Percentiles rank a stretch among this genome's conserved stretches.
Conservation (phyloP, 2,797 vertebrate species). For the Intellagama lesueurii region DNA sequence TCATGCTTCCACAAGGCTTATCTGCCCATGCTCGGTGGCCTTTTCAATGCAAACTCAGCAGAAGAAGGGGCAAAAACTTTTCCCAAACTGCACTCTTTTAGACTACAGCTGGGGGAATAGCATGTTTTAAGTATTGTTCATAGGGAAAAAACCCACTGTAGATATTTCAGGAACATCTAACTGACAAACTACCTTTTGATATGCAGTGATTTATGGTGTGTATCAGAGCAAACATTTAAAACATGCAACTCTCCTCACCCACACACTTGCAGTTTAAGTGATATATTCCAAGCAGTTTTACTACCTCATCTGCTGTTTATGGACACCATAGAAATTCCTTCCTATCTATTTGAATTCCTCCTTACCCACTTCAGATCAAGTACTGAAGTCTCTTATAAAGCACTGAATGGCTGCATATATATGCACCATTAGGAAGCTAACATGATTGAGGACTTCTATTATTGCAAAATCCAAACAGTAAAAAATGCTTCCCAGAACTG, state of each 20-base stretch:
- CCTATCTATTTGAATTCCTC: not conserved
- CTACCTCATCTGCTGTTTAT: not conserved
- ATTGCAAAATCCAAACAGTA: not conserved
- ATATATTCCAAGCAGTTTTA: not conserved
- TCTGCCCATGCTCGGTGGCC: not conserved
- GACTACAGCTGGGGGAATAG: not conserved
- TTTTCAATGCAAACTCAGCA: not conserved
- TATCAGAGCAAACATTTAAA: not conserved
- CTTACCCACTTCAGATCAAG: not conserved
- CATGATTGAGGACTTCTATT: not conserved
- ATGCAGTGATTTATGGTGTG: not conserved
- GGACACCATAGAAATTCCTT: not conserved
- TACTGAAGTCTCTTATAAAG: not conserved
- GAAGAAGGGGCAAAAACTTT: not conserved
- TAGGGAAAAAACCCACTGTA: not conserved
- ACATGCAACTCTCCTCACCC: not conserved
- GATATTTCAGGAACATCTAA: not conserved
- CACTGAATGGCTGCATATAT: not conserved
- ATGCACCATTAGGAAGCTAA: not conserved
- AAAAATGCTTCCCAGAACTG: not conserved
- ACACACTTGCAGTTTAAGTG: not conserved
- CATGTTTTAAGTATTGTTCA: not conserved
- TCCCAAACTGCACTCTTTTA: not conserved
- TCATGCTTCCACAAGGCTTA: not conserved
- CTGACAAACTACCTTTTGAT: not conserved